A percentile compares a stretch with the other conserved stretches of the same genome.
phyloP scores from a whole-genome alignment of 2,888 invertebrate genomes.

The Zygothrica quintamaculata region DNA sequence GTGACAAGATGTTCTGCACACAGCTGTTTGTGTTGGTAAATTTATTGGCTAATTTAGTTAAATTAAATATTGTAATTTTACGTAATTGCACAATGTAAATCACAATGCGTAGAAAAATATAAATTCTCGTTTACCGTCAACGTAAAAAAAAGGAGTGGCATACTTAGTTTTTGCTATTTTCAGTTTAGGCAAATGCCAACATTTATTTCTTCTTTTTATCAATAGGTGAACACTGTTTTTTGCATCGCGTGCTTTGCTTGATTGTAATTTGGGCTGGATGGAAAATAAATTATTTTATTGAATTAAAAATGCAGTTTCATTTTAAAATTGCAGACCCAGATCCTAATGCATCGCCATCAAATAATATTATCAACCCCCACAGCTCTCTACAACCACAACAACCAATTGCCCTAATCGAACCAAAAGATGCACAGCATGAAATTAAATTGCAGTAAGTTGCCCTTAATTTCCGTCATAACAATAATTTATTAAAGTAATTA shows the following conservation, averaged over 20 bases:
- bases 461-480: not conserved
- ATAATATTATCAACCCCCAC: conserved; percentile 71
- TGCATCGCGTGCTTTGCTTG: conserved; percentile 27
- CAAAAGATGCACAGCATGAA: conserved; percentile 87
- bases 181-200: not conserved
- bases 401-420: conserved; percentile 86
- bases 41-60: conserved; percentile 17
- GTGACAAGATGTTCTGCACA: conserved; percentile 28
- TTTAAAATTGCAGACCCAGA: conserved; percentile 65
- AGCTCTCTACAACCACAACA: conserved; percentile 82
- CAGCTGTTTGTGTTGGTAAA: conserved; percentile 54
- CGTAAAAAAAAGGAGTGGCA: conserved; percentile 26
- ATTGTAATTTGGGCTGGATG: not conserved
- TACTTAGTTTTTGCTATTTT: conserved; percentile 24
- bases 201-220: conserved; percentile 9
- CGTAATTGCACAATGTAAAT: conserved; percentile 33
- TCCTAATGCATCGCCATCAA: conserved; percentile 22
- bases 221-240: conserved; percentile 36
- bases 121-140: conserved; percentile 10
- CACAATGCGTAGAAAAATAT: conserved; percentile 40
- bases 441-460: conserved; percentile 87
- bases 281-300: conserved; percentile 8
- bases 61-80: conserved; percentile 31
- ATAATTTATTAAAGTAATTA: no score
- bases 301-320: conserved; percentile 67